Evolutionary conservation across 2,113 vertebrate species (phyloP), one percentile per base, ranked within the genome.

Genomic region (Rissa tridactyla): DNA sequence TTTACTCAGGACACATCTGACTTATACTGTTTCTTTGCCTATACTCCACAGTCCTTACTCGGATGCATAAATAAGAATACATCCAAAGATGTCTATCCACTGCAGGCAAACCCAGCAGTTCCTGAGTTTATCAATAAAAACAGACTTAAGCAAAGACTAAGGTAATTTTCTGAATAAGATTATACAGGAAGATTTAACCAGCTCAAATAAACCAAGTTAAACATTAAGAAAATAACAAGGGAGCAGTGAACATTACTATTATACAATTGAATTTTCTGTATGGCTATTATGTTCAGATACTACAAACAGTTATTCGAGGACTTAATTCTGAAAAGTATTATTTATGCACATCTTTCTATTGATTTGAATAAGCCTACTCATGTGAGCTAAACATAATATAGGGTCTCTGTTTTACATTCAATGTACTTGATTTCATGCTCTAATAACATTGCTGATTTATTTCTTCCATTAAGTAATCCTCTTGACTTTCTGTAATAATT

Each of bases 401-500:
- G 18, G 29, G 20, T 29, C 85, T 91, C 79, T 57, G 71, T 20
- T 93, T 97, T 96, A 65, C 73, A 85, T 93, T 83, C 87, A 86
- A 82, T 82, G 60, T 80, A 94, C 75, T 97, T 95, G 96, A 97
- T 98, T 97, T 98, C 96, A 96, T 97, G 95, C 89, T 97, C 96
- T 97, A 97, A 96, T 97, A 98, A 97, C 76, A 86, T 58, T 88
- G 18, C 38, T 95, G 86, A 97, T 96, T 95, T 98, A 95, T 97
- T 97, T 95, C 85, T 90, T 93, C 54, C 69, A 90, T 90, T 96
- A 95, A 93, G 36, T 96, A 96, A 98, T 96, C 81, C 77, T 96
- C 91, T 82, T 90, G 66, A 95, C 52, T 97, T 91, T 96, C 36
- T 61, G 40, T 77, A 97, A 96, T 96, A 96, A 93, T 90, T 97